A percentile compares a stretch with the other conserved stretches of the same genome.
Conservation (phyloP, 2,113 vertebrate genomes). For the Entosphenus tridentatus region DNA sequence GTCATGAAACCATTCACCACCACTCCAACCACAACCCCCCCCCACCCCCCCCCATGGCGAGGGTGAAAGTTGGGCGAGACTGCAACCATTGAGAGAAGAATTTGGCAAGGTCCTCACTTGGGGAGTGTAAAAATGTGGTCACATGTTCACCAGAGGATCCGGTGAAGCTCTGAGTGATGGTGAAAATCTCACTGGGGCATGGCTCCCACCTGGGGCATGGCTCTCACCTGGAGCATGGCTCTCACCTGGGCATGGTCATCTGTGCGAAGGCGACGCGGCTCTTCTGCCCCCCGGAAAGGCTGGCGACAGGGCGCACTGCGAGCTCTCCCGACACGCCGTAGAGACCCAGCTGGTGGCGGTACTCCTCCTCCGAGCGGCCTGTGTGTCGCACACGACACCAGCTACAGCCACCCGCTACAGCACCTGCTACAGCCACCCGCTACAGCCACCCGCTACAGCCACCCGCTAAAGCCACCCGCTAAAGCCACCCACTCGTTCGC, state of each 20-base stretch:
- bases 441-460: neutral
- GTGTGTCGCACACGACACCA: constrained; percentile 11
- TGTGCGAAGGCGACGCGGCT: constrained; percentile 89
- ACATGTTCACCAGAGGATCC: too few relatives aligned
- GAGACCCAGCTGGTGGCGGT: constrained; percentile 79
- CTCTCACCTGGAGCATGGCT: too few relatives aligned
- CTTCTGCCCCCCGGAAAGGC: constrained; percentile 87
- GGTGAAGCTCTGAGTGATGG: too few relatives aligned
- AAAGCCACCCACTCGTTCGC: too few relatives aligned
- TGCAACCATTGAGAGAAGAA: neutral
- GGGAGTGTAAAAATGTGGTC: too few relatives aligned
- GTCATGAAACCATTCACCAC: neutral
- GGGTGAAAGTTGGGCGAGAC: too few relatives aligned
- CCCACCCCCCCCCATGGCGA: neutral
- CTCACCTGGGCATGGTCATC: constrained; percentile 83
- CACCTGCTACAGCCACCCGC: too few relatives aligned
- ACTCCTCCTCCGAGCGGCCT: constrained; percentile 78
- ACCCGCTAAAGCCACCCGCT: constrained; percentile 2
- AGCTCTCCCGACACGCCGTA: constrained; percentile 79
- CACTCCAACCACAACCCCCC: neutral
- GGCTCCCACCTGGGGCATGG: too few relatives aligned
- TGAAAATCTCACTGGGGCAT: too few relatives aligned
- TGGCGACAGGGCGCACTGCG: constrained; percentile 59
- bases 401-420: neutral
- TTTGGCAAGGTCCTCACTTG: too few relatives aligned